A percentile compares a stretch with the other conserved stretches of the same genome.
These are phyloP conservation scores for Coturnix japonica DNA, from an alignment of 2,113 vertebrate genomes.

Conservation along the genomic window DNA sequence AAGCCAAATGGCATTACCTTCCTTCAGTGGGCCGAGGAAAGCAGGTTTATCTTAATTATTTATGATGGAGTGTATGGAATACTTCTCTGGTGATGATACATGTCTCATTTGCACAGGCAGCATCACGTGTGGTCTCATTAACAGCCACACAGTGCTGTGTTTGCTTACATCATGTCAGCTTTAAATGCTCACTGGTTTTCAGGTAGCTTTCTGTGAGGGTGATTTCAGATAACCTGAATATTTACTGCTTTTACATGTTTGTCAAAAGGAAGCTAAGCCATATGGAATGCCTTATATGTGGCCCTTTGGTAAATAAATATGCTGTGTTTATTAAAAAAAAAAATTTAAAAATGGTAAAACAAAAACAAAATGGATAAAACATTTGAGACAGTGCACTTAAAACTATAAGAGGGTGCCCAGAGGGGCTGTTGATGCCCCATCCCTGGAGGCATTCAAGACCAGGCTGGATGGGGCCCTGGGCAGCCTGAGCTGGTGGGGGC, in stretches of 20 bases:
- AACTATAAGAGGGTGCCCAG: background rate
- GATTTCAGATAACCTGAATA: background rate
- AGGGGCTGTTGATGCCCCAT: no score
- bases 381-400: background rate
- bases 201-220: background rate
- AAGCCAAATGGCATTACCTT: conserved; percentile 40
- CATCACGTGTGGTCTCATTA: background rate
- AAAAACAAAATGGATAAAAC: background rate
- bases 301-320: background rate
- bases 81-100: background rate
- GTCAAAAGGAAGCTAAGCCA: background rate
- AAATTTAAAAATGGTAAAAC: background rate
- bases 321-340: background rate
- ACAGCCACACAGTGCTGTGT: rapidly evolving
- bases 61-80: conserved; percentile 26
- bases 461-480: no score
- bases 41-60: conserved; percentile 62
- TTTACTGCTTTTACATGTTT: background rate
- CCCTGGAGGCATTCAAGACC: no score
- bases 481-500: no score
- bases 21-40: background rate
- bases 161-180: background rate
- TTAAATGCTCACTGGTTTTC: background rate
- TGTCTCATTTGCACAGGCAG: background rate
- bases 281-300: background rate